phyloP scores from a whole-genome alignment of 2,888 invertebrate species.

The Piscicola geometra region DNA sequence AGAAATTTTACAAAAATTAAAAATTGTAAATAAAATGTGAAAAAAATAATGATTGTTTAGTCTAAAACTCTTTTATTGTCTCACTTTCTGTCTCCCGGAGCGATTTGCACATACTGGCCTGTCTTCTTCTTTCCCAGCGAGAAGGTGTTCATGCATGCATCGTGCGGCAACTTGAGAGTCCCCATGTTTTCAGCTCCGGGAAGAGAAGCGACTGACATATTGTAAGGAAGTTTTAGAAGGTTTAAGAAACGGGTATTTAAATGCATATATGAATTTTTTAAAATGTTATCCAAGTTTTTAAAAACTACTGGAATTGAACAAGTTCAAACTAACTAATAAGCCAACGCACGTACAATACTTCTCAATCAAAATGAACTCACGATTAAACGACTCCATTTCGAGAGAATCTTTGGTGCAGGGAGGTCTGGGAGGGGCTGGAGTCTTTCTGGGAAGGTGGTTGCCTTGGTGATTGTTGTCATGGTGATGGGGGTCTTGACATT shows the following conservation, averaged over 20 bases:
- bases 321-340: background rate
- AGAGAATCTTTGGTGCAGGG: constrained; percentile 33
- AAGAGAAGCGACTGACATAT: constrained; percentile 22
- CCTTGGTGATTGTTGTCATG: background rate
- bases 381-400: constrained; percentile 28
- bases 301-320: background rate
- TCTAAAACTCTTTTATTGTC: too few relatives aligned
- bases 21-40: background rate
- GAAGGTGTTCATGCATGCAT: background rate
- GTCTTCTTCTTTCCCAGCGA: constrained; percentile 14
- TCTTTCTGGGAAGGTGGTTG: constrained; percentile 33
- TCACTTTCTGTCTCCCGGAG: constrained; percentile 13
- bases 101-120: constrained; percentile 6
- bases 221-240: too few relatives aligned
- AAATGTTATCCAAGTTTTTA: background rate
- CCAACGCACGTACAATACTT: background rate
- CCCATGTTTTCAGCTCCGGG: constrained; percentile 8
- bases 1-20: background rate
- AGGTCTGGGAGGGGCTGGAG: constrained; percentile 23
- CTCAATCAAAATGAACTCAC: background rate
- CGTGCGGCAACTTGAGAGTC: background rate
- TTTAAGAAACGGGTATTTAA: too few relatives aligned
- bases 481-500: constrained; percentile 36
- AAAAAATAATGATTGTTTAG: too few relatives aligned
- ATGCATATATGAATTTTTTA: background rate